Percentiles rank a stretch among this genome's conserved stretches.
Conservation (phyloP, 2,113 vertebrate genomes). For the Acanthisitta chloris region DNA sequence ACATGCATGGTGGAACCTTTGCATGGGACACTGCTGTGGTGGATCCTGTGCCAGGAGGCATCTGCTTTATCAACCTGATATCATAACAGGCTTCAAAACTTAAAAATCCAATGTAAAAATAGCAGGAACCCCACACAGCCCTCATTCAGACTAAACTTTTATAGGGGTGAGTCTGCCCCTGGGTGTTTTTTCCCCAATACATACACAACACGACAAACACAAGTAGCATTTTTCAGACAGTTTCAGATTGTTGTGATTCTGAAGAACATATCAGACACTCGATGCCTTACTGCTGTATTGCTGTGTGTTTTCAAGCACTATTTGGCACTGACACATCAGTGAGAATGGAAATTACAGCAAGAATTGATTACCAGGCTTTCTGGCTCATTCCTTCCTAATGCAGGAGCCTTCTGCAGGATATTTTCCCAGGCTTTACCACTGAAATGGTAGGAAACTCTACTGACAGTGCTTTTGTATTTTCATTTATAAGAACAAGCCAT, state of each 20-base stretch:
- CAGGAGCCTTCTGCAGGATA: background rate
- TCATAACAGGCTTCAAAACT: background rate
- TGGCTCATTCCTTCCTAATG: background rate
- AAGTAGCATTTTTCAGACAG: background rate
- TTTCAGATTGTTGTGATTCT: background rate
- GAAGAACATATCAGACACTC: background rate
- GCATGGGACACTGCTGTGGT: background rate
- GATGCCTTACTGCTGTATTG: background rate
- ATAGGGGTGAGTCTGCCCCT: background rate
- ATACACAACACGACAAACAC: background rate
- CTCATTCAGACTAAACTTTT: background rate
- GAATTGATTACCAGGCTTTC: conserved; percentile 4
- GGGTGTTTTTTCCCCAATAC: background rate
- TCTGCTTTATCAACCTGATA: background rate
- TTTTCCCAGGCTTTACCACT: background rate
- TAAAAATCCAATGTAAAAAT: background rate
- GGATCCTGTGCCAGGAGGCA: background rate
- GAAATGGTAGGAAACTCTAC: background rate
- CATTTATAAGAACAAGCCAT: background rate
- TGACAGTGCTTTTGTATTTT: background rate
- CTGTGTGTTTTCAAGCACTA: background rate
- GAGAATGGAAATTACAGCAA: background rate
- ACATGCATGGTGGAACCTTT: background rate
- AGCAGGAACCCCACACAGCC: background rate
- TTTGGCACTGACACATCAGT: background rate